Conservation (phyloP, 2,797 vertebrate genomes). For the Holocentrus rufus region DNA sequence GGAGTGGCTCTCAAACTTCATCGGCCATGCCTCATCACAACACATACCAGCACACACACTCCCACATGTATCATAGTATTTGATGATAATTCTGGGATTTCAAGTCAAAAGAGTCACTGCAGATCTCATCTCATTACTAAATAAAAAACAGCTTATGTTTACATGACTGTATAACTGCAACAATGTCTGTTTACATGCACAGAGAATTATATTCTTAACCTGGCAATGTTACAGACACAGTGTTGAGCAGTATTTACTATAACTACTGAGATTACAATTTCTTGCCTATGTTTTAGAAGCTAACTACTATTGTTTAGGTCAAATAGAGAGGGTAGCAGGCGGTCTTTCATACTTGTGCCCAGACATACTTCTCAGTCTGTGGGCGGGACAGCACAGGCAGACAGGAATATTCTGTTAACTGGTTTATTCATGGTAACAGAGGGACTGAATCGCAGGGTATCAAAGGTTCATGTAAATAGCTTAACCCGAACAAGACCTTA, state of each 20-base stretch:
- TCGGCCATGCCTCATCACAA: no score
- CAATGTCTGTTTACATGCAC: not conserved
- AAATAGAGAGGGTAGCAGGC: not conserved
- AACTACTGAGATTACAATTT: not conserved
- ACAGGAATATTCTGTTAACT: slow-evolving; percentile 29
- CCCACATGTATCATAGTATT: not conserved
- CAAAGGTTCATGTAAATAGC: slow-evolving; percentile 36
- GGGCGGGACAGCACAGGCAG: not conserved
- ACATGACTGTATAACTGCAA: not conserved
- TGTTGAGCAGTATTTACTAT: not conserved
- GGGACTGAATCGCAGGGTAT: slow-evolving; percentile 16
- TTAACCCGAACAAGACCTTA: slow-evolving; percentile 41
- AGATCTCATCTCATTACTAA: not conserved
- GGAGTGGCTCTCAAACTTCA: not conserved
- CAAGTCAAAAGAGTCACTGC: slow-evolving; percentile 1
- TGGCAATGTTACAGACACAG: no score
- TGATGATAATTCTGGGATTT: not conserved
- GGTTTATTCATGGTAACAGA: slow-evolving; percentile 54
- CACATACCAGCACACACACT: slow-evolving; percentile 6
- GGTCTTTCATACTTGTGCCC: not conserved
- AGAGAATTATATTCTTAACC: no score
- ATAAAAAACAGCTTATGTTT: not conserved
- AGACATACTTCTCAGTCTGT: not conserved
- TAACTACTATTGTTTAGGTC: not conserved
- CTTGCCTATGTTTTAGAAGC: not conserved